Evolutionary conservation across 2,888 invertebrate species (phyloP).

Genomic region (Aporophyla nigra): DNA sequence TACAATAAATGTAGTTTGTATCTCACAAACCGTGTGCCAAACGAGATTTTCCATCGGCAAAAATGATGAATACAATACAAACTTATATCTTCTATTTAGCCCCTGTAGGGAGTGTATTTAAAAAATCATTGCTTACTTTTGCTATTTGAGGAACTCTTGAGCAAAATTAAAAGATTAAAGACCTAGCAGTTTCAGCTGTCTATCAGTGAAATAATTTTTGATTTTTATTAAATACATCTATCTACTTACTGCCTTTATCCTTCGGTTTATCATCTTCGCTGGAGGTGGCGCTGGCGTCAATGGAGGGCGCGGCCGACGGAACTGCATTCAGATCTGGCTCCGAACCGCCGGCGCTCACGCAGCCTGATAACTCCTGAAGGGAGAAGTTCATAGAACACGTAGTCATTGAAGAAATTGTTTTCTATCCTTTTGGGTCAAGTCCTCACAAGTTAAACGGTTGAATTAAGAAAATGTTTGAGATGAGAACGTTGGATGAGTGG

Average conservation of each 20-base stretch:
- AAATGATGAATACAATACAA: no score
- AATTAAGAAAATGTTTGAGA: background rate
- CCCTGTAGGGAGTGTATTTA: no score
- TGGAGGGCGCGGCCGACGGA: constrained; percentile 77
- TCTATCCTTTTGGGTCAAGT: background rate
- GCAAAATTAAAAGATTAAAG: no score
- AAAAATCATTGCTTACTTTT: no score
- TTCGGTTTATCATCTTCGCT: constrained; percentile 92
- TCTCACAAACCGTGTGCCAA: no score
- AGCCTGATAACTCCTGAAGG: constrained; percentile 85
- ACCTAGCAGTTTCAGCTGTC: no score
- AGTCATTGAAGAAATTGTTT: background rate
- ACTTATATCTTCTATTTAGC: no score
- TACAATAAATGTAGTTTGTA: no score
- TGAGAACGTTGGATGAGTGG: background rate
- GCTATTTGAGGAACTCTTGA: no score
- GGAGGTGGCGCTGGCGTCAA: constrained; percentile 84
- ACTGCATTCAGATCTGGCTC: constrained; percentile 88
- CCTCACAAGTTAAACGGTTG: background rate
- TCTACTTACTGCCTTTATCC: constrained; percentile 84
- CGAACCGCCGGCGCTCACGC: constrained; percentile 86
- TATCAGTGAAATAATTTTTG: no score
- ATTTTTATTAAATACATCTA: no score
- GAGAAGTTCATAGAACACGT: background rate
- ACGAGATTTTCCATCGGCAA: no score